Evolutionary conservation across 2,888 invertebrate genomes (phyloP).

Genomic region (Stomorhina lunata): DNA sequence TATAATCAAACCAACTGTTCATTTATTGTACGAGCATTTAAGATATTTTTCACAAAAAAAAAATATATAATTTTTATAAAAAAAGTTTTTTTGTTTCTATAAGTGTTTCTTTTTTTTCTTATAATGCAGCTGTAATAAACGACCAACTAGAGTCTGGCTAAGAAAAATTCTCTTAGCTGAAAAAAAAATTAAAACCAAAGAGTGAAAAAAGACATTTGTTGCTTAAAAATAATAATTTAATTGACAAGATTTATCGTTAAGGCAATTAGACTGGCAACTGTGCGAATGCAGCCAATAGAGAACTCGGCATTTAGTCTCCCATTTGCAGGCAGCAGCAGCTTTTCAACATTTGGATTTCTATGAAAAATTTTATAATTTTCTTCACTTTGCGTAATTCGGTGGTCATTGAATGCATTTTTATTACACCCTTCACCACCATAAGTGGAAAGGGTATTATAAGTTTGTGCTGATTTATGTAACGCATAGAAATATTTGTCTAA

Average conservation of each 20-base stretch:
- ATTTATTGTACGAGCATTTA: constrained; percentile 20
- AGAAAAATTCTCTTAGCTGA: neutral
- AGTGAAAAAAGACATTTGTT: constrained; percentile 55
- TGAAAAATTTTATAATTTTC: constrained; percentile 40
- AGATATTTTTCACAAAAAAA: constrained; percentile 28
- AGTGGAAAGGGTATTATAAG: too few relatives aligned
- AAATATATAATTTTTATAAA: too few relatives aligned
- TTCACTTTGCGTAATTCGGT: constrained; percentile 50
- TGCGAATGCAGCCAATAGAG: neutral
- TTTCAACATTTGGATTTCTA: constrained; percentile 28
- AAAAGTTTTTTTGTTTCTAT: neutral
- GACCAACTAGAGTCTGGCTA: neutral
- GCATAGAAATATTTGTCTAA: too few relatives aligned
- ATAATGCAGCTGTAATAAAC: constrained; percentile 51
- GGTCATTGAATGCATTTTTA: constrained; percentile 36
- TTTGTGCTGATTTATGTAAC: too few relatives aligned
- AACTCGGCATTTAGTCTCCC: neutral
- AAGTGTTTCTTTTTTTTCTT: neutral
- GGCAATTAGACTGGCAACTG: constrained; percentile 78
- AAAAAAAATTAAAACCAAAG: neutral
- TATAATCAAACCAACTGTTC: constrained; percentile 45
- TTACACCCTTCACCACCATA: too few relatives aligned
- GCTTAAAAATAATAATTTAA: constrained; percentile 79
- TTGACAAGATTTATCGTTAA: constrained; percentile 80
- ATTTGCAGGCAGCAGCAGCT: neutral